A percentile compares a stretch with the other conserved stretches of the same genome.
Conservation (phyloP, 2,888 invertebrate species). For the Caenorhabditis parvicauda region DNA sequence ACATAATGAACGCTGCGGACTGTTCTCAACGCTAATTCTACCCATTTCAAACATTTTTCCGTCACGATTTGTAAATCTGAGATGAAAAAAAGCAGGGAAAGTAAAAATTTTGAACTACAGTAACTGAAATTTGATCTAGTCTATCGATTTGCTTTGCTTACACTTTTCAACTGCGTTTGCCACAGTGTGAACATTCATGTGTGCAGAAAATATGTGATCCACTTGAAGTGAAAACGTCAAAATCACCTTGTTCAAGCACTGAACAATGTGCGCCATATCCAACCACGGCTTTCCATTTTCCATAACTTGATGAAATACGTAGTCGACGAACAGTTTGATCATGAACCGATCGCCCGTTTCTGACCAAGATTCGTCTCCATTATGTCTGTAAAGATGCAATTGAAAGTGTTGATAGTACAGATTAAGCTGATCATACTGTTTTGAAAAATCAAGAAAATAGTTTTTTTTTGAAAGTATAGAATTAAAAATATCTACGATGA, state of each 20-base stretch:
- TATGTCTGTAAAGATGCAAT: slow-evolving; percentile 70
- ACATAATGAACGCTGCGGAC: too few species aligned
- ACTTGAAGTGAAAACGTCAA: too few species aligned
- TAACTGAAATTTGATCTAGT: too few species aligned
- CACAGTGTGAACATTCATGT: neutral
- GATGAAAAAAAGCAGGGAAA: too few species aligned
- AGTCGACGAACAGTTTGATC: slow-evolving; percentile 94
- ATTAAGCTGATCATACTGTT: neutral
- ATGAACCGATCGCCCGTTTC: slow-evolving; percentile 98
- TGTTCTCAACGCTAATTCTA: too few species aligned
- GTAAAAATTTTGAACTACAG: too few species aligned
- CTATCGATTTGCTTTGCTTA: too few species aligned
- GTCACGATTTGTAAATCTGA: too few species aligned
- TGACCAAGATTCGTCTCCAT: slow-evolving; percentile 89
- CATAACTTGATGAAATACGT: slow-evolving; percentile 85
- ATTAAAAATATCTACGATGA: too few species aligned
- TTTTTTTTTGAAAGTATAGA: neutral
- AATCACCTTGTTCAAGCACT: slow-evolving; percentile 81
- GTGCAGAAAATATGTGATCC: neutral
- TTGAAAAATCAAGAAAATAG: neutral
- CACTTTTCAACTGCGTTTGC: too few species aligned
- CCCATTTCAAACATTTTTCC: too few species aligned
- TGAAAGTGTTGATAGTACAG: neutral
- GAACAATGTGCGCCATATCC: slow-evolving; percentile 90
- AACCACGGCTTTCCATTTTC: slow-evolving; percentile 91